Conservation (phyloP, 2,888 invertebrate species). For the Latrodectus elegans region DNA sequence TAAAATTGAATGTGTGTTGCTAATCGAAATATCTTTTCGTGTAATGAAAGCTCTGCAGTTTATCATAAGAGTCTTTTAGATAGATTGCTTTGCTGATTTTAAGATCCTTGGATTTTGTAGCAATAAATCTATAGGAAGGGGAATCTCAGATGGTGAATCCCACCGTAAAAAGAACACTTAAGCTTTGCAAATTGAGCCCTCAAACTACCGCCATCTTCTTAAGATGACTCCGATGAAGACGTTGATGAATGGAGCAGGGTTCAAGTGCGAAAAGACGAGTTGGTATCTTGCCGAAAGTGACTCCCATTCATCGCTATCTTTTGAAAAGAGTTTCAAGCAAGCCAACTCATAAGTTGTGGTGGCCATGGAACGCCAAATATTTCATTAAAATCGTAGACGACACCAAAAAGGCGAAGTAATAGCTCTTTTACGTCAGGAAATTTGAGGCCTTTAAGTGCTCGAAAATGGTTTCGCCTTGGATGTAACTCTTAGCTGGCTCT, state of each 20-base stretch:
- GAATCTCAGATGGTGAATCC: neutral
- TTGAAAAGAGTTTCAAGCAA: neutral
- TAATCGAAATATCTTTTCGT: no score
- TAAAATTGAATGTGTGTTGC: no score
- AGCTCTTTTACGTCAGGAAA: neutral
- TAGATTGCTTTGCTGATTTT: no score
- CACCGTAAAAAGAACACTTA: neutral
- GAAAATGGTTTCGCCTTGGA: neutral
- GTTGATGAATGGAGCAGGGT: slow-evolving; percentile 31
- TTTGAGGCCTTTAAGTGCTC: neutral
- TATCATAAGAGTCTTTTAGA: no score
- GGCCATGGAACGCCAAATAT: slow-evolving; percentile 44
- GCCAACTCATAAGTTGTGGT: slow-evolving; percentile 8
- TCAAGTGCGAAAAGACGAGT: slow-evolving; percentile 30
- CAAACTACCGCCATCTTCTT: neutral
- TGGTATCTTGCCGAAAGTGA: neutral
- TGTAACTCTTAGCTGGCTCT: no score
- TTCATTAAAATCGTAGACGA: slow-evolving; percentile 32
- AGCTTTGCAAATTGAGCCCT: neutral
- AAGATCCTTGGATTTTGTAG: neutral
- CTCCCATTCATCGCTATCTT: neutral
- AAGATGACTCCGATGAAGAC: neutral
- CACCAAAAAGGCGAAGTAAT: slow-evolving; percentile 31
- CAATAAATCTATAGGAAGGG: neutral
- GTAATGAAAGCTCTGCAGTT: no score